phyloP scores from a whole-genome alignment of 1,140 invertebrate genomes.

The Pseudomyrmex pallidus region DNA sequence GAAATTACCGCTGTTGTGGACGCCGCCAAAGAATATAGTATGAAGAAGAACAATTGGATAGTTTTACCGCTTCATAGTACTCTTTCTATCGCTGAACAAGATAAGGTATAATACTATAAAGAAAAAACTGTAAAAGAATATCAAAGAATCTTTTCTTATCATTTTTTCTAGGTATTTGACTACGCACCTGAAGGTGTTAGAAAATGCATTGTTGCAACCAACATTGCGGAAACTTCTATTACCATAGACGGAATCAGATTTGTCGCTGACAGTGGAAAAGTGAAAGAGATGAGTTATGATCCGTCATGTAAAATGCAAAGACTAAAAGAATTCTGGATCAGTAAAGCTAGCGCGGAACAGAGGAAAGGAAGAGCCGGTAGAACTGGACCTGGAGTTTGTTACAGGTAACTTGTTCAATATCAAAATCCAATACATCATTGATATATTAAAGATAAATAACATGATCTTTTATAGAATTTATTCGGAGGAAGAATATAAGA shows the following conservation, averaged over 20 bases:
- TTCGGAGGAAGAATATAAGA: constrained; percentile 93
- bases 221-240: constrained; percentile 99
- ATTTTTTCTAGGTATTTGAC: constrained; percentile 93
- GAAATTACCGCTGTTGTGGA: constrained; percentile 97
- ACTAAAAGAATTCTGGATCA: constrained; percentile 98
- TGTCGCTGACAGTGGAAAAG: constrained; percentile 98
- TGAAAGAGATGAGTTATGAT: constrained; percentile 99
- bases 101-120: constrained; percentile 89
- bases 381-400: constrained; percentile 87
- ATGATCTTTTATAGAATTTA: constrained; percentile 90
- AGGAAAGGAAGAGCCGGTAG: constrained; percentile 97
- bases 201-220: constrained; percentile 99
- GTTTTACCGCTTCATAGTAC: constrained; percentile 97
- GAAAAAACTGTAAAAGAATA: not conserved
- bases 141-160: constrained; percentile 13
- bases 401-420: constrained; percentile 81
- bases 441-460: constrained; percentile 61
- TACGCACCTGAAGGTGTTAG: constrained; percentile 97
- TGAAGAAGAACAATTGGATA: constrained; percentile 94
- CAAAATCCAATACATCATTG: not conserved
- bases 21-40: constrained; percentile 93
- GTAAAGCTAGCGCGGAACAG: constrained; percentile 98
- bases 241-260: constrained; percentile 99
- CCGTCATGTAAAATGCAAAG: constrained; percentile 94
- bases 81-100: constrained; percentile 96